Conservation (phyloP, 2,113 vertebrate species). For the Chaetorhynchus papuensis region DNA sequence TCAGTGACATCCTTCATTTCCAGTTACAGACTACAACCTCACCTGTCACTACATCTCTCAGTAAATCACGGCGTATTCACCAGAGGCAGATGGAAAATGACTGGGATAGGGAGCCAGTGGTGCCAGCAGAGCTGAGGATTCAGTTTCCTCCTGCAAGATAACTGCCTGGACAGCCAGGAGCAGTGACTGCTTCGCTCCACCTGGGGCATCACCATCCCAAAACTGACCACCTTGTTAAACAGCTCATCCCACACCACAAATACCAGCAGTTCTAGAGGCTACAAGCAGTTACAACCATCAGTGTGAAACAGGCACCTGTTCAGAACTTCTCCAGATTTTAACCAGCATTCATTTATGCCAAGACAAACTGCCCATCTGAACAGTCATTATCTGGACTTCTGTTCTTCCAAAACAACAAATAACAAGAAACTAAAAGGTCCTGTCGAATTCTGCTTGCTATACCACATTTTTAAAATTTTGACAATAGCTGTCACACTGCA, state of each 20-base stretch:
- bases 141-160: neutral
- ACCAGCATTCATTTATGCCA: neutral
- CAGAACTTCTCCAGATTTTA: neutral
- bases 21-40: slow-evolving; percentile 21
- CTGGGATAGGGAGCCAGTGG: neutral
- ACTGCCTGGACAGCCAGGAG: neutral
- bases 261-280: neutral
- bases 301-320: neutral
- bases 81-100: neutral
- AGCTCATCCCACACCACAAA: neutral
- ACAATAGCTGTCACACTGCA: neutral
- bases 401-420: neutral
- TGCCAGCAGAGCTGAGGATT: neutral
- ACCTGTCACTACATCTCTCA: neutral
- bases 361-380: neutral
- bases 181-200: neutral
- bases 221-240: neutral
- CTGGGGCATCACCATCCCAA: neutral
- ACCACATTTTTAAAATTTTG: neutral
- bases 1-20: slow-evolving; percentile 4
- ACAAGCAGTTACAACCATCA: neutral
- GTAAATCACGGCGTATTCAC: neutral
- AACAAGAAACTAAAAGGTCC: neutral
- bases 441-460: neutral
- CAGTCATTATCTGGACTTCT: neutral